These are phyloP conservation scores for Lota lota DNA, from an alignment of 2,113 vertebrate genomes.

Conservation along the genomic window DNA sequence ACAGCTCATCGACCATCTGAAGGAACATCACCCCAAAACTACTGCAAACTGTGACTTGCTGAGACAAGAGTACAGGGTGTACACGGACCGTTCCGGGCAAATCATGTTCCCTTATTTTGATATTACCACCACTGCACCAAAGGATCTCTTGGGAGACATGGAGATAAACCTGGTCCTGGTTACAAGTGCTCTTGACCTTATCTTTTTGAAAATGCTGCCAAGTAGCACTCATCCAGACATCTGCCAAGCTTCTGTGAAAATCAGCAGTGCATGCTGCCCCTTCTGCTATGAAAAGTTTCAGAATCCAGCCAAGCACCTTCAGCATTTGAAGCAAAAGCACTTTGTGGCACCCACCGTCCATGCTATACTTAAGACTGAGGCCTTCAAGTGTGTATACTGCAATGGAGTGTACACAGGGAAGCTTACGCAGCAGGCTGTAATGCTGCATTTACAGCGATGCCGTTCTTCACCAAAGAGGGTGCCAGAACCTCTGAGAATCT, in stretches of 20 bases:
- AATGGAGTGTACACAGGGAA: slow-evolving; percentile 94
- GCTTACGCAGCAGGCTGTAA: slow-evolving; percentile 89
- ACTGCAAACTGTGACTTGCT: slow-evolving; percentile 83
- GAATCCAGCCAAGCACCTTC: slow-evolving; percentile 76
- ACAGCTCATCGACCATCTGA: slow-evolving; percentile 82
- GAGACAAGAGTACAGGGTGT: slow-evolving; percentile 83
- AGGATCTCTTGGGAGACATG: slow-evolving; percentile 83
- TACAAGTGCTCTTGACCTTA: slow-evolving; percentile 76
- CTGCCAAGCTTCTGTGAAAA: slow-evolving; percentile 52
- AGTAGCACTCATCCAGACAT: slow-evolving; percentile 54
- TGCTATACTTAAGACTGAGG: slow-evolving; percentile 87
- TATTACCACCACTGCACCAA: slow-evolving; percentile 80
- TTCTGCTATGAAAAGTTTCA: slow-evolving; percentile 85
- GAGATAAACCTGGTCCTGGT: slow-evolving; percentile 89
- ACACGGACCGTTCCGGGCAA: slow-evolving; percentile 76
- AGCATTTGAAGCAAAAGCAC: slow-evolving; percentile 88
- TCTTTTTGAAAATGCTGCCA: slow-evolving; percentile 88
- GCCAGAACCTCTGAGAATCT: slow-evolving; percentile 43
- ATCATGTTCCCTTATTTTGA: slow-evolving; percentile 90
- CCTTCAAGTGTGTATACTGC: slow-evolving; percentile 96
- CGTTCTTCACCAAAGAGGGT: slow-evolving; percentile 85
- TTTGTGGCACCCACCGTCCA: slow-evolving; percentile 92
- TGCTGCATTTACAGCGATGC: slow-evolving; percentile 88
- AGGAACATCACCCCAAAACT: slow-evolving; percentile 81
- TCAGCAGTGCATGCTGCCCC: slow-evolving; percentile 78